Base-by-base conservation (phyloP, 2,113 vertebrate genomes). In the Oryzias melastigma region DNA sequence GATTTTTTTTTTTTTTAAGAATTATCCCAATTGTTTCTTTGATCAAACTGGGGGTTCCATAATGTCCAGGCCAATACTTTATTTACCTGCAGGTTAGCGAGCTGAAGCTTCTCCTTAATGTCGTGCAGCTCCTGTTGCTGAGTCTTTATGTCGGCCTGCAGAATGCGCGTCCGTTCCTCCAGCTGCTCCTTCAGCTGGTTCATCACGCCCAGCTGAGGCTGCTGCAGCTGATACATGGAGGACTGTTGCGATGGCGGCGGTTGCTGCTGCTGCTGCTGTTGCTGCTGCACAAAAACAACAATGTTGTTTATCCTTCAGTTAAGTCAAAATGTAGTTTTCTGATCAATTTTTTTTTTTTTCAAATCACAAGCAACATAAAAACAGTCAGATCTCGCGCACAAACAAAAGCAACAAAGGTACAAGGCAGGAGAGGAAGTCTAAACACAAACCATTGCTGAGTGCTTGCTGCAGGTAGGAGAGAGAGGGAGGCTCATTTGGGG, bases 141-240 rank as follows among this genome's bases (percentile, higher is more conserved):
- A 0, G 88, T 94, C 84, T 92, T 91, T 62, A 96, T 94, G 85
- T 94, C 93, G 6, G 90, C 87, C 73, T 95, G 93, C 73, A 97
- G 87, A n/a, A 94, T 89, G 40, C 90, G 92, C 0, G 91, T 95
- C 68, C 92, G 89, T 58, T 95, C 91, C 67, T 94, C 93, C 86
- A 97, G 90, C 77, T 97, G 93, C 68, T 94, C 88, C 58, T 92
- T 95, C 60, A 96, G 91, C 74, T 94, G 93, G 70, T 93, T 92
- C 92, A 95, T 93, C 61, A 95, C 92, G 4, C 93, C 91, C 58
- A 93, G 65, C 65, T 94, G 70, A 1, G 94, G 92, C 91, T 93
- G 80, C 52, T 72, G 83, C 64, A 75, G 62, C 73, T 75, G 70
- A 66, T 80, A 86, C 64, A 82, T 58, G 43, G 79, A 58, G 19